These are phyloP conservation scores for Amyelois transitella DNA, from an alignment of 1,140 invertebrate species.

Conservation along the genomic window DNA sequence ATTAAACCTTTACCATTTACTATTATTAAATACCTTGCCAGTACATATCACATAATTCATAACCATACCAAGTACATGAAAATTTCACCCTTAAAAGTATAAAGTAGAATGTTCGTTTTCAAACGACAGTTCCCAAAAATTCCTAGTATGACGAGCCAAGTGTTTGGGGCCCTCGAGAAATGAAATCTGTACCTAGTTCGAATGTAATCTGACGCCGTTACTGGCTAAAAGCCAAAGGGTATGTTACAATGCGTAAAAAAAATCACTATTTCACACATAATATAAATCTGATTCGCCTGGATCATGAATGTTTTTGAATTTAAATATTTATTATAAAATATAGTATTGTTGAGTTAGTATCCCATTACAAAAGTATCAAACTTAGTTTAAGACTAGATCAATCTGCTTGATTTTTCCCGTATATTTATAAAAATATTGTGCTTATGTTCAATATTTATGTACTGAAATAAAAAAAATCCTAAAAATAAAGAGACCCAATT, in stretches of 20 bases:
- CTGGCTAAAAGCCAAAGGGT: background rate
- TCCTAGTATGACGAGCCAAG: background rate
- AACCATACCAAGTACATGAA: background rate
- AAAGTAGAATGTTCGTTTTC: background rate
- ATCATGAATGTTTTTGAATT: no score
- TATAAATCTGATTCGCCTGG: no score
- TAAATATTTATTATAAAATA: no score
- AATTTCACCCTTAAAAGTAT: background rate
- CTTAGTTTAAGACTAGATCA: no score
- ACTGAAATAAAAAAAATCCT: no score
- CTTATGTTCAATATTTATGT: no score
- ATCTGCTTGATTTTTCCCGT: no score
- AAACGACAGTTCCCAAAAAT: background rate
- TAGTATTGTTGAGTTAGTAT: no score
- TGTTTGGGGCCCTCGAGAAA: slow-evolving; percentile 5
- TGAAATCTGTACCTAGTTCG: slow-evolving; percentile 13
- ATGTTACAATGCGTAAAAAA: background rate
- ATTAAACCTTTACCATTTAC: no score
- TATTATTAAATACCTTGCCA: background rate
- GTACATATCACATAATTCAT: background rate
- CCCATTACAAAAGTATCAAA: no score
- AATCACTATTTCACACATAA: background rate
- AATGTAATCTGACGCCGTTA: slow-evolving; percentile 16
- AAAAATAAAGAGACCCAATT: no score
- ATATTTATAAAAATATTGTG: no score